Evolutionary conservation across 2,888 invertebrate species (phyloP), one percentile per base, ranked within the genome.

Genomic region (Orthosia gothica): DNA sequence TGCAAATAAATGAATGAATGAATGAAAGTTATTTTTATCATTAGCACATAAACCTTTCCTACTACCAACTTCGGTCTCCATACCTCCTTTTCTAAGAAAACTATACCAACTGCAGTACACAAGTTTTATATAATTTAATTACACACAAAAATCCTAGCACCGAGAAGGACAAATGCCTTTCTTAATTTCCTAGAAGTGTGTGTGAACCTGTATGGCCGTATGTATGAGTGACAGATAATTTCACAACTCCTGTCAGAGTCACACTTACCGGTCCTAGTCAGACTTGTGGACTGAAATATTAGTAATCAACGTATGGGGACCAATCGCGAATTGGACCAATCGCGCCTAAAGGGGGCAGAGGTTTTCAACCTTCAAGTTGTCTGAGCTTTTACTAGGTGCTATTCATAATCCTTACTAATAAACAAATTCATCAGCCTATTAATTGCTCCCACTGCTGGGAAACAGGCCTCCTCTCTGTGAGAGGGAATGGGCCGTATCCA

Each of bases 181-280:
- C 49, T n/a, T 63, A 66, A 23, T 64, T 83, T 79, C 80, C 18
- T 57, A 79, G 80, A 83, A 79, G 54, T 7, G 23, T 23, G 15
- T 47, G 54, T 58, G 65, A 68, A 49, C 47, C 18, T 54, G 45
- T 45, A 45, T 23, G 54, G 20, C 13, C 7, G 58, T n/a, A 32
- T 50, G 57, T n/a, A 45, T 47, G 65, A 62, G 18, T 58, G 75
- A 79, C 74, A 57, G 58, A 78, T 7, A 0, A 50, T 81, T 74
- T 80, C 84, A 80, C 65, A 81, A 83, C 52, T 57, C 3, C 9
- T 3, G 55, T 50, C 18, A 20, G 23, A 68, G 52, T 50, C 11
- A 32, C 45, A 74, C 68, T 18, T 52, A 83, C 84, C 54, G 81
- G 81, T 80, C 66, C 59, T 55, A 45, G 64, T 45, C 23, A 69